Conservation (phyloP, 2,888 invertebrate genomes). For the Ethmia dodecea region DNA sequence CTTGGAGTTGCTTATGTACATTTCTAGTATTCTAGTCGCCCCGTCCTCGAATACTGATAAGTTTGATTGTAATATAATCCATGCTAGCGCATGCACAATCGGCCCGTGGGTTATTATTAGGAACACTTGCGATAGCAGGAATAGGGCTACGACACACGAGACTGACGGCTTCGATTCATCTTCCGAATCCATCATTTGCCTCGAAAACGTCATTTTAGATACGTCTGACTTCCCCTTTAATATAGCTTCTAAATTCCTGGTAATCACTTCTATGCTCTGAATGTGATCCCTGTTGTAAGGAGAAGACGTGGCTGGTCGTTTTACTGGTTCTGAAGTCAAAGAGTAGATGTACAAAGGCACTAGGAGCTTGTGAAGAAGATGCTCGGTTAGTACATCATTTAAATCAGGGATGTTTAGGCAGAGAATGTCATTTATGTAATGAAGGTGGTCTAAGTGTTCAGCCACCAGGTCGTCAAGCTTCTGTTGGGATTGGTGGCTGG, state of each 20-base stretch:
- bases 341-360: slow-evolving; percentile 97
- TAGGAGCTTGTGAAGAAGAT: slow-evolving; percentile 93
- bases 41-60: slow-evolving; percentile 83
- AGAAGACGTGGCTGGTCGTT: slow-evolving; percentile 40
- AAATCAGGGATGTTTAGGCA: slow-evolving; percentile 93
- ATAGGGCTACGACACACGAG: slow-evolving; percentile 93
- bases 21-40: slow-evolving; percentile 81
- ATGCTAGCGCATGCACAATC: slow-evolving; percentile 92
- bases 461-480: slow-evolving; percentile 95
- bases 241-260: slow-evolving; percentile 81
- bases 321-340: slow-evolving; percentile 74
- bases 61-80: slow-evolving; percentile 93
- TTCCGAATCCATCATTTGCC: slow-evolving; percentile 59
- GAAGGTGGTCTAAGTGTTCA: slow-evolving; percentile 97
- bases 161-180: slow-evolving; percentile 84
- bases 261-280: slow-evolving; percentile 78
- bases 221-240: slow-evolving; percentile 76
- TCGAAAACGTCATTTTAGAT: slow-evolving; percentile 53
- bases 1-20: slow-evolving; percentile 77
- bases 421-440: slow-evolving; percentile 97
- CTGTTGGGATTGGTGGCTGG: slow-evolving; percentile 93
- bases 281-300: slow-evolving; percentile 64
- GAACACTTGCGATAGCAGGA: slow-evolving; percentile 96
- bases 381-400: slow-evolving; percentile 95
- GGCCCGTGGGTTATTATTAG: slow-evolving; percentile 94